phyloP scores from a whole-genome alignment of 2,888 invertebrate species.

The Andrena marginata region DNA sequence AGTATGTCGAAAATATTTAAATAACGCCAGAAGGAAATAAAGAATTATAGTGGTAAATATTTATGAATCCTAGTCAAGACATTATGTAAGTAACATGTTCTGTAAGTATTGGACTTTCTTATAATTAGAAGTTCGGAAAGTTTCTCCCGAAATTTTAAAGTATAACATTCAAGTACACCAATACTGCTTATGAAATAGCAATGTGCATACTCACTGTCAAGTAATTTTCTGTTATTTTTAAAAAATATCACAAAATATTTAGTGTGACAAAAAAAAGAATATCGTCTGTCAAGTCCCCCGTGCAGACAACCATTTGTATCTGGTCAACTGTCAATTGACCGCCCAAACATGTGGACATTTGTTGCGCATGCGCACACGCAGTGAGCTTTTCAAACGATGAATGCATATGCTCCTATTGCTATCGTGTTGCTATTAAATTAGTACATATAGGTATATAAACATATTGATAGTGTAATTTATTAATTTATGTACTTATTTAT shows the following conservation, averaged over 20 bases:
- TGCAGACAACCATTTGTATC: slow-evolving; percentile 25
- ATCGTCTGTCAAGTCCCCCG: slow-evolving; percentile 20
- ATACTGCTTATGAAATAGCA: neutral
- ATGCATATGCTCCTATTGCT: neutral
- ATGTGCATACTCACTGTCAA: slow-evolving; percentile 32
- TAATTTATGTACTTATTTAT: too few relatives aligned
- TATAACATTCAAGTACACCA: neutral
- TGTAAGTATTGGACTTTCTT: neutral
- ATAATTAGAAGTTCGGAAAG: neutral
- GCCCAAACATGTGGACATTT: neutral
- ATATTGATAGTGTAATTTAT: neutral
- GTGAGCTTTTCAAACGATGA: neutral
- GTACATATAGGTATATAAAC: neutral
- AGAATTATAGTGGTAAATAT: neutral
- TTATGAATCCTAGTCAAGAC: neutral
- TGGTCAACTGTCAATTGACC: neutral
- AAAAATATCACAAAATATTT: slow-evolving; percentile 17
- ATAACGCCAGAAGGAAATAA: neutral
- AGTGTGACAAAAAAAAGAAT: neutral
- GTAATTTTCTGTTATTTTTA: slow-evolving; percentile 17
- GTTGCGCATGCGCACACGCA: slow-evolving; percentile 14
- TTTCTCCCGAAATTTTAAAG: neutral
- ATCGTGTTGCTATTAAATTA: neutral
- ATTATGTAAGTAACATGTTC: neutral
- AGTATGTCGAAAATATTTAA: neutral